A percentile compares a stretch with the other conserved stretches of the same genome.
These are phyloP conservation scores for Lophius americanus DNA, from an alignment of 2,797 vertebrate genomes.

Conservation along the genomic window DNA sequence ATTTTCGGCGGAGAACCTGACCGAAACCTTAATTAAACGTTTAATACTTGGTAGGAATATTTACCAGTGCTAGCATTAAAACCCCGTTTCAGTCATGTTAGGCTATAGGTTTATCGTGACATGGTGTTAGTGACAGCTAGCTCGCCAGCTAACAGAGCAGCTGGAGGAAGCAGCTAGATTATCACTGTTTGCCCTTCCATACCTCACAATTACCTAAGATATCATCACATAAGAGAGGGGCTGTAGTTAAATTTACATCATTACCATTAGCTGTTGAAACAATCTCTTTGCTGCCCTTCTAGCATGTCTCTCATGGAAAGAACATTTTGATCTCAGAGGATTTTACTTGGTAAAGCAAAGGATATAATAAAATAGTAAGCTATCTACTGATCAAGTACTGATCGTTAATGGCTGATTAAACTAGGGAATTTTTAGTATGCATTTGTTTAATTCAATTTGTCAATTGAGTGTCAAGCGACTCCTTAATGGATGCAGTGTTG, in stretches of 20 bases:
- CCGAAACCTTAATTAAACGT: neutral
- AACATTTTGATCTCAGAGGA: too few relatives aligned
- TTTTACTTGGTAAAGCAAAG: too few relatives aligned
- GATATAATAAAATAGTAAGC: neutral
- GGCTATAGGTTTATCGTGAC: neutral
- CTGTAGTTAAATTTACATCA: too few relatives aligned
- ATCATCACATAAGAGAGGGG: too few relatives aligned
- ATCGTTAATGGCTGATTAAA: neutral
- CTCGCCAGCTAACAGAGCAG: conserved; percentile 37
- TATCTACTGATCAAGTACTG: neutral
- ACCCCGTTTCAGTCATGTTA: too few relatives aligned
- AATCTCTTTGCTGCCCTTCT: too few relatives aligned
- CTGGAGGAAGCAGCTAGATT: conserved; percentile 40
- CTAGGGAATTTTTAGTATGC: too few relatives aligned
- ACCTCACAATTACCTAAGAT: neutral
- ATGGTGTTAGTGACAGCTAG: conserved; percentile 26
- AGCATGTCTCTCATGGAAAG: too few relatives aligned
- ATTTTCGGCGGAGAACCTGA: too few relatives aligned
- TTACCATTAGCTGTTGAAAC: too few relatives aligned
- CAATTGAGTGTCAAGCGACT: neutral
- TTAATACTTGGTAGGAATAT: accelerated
- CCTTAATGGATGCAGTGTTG: conserved; percentile 15
- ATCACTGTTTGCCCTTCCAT: conserved; percentile 32
- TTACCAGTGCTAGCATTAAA: neutral
- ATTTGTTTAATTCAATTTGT: too few relatives aligned